Conservation (phyloP, 2,113 vertebrate species). For the Oncorhynchus kisutch region DNA sequence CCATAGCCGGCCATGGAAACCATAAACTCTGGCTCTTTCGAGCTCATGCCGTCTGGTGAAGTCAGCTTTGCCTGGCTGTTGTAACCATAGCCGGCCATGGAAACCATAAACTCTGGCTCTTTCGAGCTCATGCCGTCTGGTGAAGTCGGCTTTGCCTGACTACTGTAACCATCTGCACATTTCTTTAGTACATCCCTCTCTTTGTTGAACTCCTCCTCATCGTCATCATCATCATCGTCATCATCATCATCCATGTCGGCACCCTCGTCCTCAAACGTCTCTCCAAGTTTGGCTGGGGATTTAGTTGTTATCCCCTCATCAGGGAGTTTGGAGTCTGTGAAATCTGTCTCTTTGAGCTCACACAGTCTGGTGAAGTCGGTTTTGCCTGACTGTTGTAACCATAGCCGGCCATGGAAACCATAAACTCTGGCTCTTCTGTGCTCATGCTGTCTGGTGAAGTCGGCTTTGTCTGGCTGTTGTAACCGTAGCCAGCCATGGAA, state of each 20-base stretch:
- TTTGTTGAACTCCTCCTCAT: constrained; percentile 46
- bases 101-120: constrained; percentile 66
- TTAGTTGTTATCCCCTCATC: constrained; percentile 64
- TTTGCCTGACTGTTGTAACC: constrained; percentile 59
- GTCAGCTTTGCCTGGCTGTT: constrained; percentile 57
- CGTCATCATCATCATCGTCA: too few relatives aligned
- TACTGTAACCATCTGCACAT: constrained; percentile 48
- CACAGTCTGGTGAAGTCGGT: constrained; percentile 29
- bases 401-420: constrained; percentile 62
- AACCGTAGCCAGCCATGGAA: constrained; percentile 64
- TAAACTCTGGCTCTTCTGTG: constrained; percentile 66
- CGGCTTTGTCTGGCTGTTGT: constrained; percentile 50
- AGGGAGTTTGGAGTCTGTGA: constrained; percentile 56
- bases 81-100: constrained; percentile 64
- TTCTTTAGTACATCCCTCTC: constrained; percentile 21
- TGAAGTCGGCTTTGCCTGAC: constrained; percentile 51
- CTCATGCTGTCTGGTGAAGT: constrained; percentile 32
- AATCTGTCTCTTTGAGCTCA: constrained; percentile 62
- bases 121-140: constrained; percentile 51
- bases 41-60: constrained; percentile 42
- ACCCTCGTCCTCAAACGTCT: constrained; percentile 46
- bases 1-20: constrained; percentile 64
- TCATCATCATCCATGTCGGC: constrained; percentile 24
- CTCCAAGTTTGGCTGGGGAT: constrained; percentile 42
- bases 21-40: constrained; percentile 58